Conservation (phyloP, 2,888 invertebrate species). For the Drosophila sordidula region DNA sequence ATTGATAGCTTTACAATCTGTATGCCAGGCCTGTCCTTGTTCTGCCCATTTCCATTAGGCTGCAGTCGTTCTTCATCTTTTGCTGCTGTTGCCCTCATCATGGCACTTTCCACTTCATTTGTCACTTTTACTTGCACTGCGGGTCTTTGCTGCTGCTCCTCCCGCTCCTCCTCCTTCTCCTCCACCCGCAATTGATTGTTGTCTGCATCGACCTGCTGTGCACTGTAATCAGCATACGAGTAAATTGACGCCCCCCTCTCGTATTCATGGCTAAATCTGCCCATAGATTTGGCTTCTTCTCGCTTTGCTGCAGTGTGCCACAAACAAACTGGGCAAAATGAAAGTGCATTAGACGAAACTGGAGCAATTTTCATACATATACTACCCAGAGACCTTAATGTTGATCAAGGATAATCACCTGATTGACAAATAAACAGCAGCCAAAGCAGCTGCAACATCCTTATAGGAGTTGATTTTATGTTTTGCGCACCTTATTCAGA, state of each 20-base stretch:
- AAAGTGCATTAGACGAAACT: slow-evolving; percentile 73
- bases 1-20: slow-evolving; percentile 47
- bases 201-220: slow-evolving; percentile 57
- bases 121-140: slow-evolving; percentile 80
- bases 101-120: slow-evolving; percentile 80
- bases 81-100: slow-evolving; percentile 36
- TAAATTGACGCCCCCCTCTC: slow-evolving; percentile 15
- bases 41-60: slow-evolving; percentile 38
- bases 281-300: slow-evolving; percentile 32
- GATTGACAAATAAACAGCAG: slow-evolving; percentile 59
- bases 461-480: slow-evolving; percentile 11
- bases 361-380: slow-evolving; percentile 41
- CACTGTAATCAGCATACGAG: slow-evolving; percentile 62
- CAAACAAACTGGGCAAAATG: slow-evolving; percentile 70
- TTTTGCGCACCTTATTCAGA: slow-evolving; percentile 1
- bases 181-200: slow-evolving; percentile 69
- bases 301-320: slow-evolving; percentile 73
- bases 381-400: not conserved
- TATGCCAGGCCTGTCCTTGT: slow-evolving; percentile 44
- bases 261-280: slow-evolving; percentile 19
- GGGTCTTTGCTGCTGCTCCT: slow-evolving; percentile 43
- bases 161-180: slow-evolving; percentile 9
- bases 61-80: slow-evolving; percentile 12
- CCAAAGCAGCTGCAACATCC: slow-evolving; percentile 24
- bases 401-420: slow-evolving; percentile 61